phyloP scores from a whole-genome alignment of 2,113 vertebrate species.

The Cephalopterus ornatus region DNA sequence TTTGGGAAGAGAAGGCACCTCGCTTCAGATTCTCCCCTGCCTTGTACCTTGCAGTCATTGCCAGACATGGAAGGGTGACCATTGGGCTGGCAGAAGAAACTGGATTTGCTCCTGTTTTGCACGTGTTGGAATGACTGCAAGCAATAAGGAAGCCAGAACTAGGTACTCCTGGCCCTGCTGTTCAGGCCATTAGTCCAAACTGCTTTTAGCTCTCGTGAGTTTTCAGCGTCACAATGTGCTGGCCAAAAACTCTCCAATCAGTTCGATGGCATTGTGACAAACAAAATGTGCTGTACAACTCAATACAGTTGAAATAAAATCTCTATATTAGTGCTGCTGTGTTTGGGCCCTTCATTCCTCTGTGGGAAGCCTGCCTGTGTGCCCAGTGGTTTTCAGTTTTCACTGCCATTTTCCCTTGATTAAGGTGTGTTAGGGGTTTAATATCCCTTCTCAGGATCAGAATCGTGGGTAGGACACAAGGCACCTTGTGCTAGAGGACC shows the following conservation, averaged over 20 bases:
- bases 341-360: constrained; percentile 58
- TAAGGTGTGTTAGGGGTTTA: not conserved
- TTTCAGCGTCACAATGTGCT: constrained; percentile 73
- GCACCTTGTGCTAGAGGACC: not conserved
- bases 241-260: constrained; percentile 75
- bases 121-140: constrained; percentile 19
- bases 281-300: constrained; percentile 81
- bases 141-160: constrained; percentile 33
- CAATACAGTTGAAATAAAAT: constrained; percentile 79
- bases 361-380: not conserved
- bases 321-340: constrained; percentile 82
- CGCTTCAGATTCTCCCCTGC: constrained; percentile 40
- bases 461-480: not conserved
- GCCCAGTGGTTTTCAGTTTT: not conserved
- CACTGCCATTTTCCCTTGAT: not conserved
- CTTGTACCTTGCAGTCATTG: constrained; percentile 48
- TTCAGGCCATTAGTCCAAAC: constrained; percentile 72
- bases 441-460: not conserved
- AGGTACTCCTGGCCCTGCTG: constrained; percentile 51
- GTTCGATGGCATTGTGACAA: constrained; percentile 79
- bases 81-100: not conserved
- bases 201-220: constrained; percentile 77
- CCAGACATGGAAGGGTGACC: not conserved
- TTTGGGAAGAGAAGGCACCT: constrained; percentile 50
- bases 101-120: not conserved